A percentile compares a stretch with the other conserved stretches of the same genome.
Evolutionary conservation across 2,888 invertebrate species (phyloP).

Genomic region (Drosophila monieri): DNA sequence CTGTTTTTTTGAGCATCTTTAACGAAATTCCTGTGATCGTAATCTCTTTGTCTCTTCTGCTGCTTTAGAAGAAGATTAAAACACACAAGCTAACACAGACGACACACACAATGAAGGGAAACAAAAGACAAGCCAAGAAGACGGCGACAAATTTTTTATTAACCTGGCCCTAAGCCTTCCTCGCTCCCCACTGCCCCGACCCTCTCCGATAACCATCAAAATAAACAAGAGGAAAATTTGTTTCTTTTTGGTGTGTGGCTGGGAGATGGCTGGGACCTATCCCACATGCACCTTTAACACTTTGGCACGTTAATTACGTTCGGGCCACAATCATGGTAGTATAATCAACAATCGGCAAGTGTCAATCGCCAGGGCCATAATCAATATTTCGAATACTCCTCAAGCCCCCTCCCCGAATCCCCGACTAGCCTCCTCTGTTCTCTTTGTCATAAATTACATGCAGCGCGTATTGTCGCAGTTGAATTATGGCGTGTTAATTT

Average conservation of each 20-base stretch:
- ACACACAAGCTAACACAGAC: constrained; percentile 52
- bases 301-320: constrained; percentile 76
- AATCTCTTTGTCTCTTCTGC: constrained; percentile 79
- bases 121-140: constrained; percentile 54
- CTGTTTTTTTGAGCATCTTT: constrained; percentile 76
- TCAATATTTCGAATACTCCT: constrained; percentile 68
- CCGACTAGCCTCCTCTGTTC: constrained; percentile 9
- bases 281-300: constrained; percentile 67
- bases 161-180: constrained; percentile 52
- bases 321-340: constrained; percentile 59
- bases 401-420: neutral
- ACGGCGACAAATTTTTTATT: constrained; percentile 78
- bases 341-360: constrained; percentile 70
- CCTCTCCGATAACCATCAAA: constrained; percentile 64
- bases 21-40: constrained; percentile 80
- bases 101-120: constrained; percentile 31
- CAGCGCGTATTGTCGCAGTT: constrained; percentile 75
- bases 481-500: constrained; percentile 78
- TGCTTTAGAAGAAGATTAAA: constrained; percentile 78
- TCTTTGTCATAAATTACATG: constrained; percentile 71
- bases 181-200: neutral
- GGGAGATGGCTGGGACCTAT: constrained; percentile 1
- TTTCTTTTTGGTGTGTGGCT: constrained; percentile 22
- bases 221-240: constrained; percentile 77
- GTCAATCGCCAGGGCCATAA: constrained; percentile 72